Conservation (phyloP, 2,888 invertebrate genomes). For the Eupithecia tripunctaria region DNA sequence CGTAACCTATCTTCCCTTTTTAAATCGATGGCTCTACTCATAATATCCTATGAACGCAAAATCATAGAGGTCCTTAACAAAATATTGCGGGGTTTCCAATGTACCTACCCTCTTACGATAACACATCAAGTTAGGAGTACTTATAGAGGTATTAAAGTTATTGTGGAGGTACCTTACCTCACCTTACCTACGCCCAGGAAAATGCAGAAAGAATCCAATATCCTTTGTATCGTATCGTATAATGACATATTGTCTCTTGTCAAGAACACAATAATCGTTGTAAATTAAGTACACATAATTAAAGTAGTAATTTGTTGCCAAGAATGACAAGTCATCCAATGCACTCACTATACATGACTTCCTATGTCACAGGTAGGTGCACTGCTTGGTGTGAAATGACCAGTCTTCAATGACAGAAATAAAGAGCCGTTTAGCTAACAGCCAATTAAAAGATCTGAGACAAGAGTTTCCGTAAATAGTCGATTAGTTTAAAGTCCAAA, state of each 20-base stretch:
- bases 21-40: no score
- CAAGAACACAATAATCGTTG: neutral
- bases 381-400: neutral
- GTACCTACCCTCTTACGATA: no score
- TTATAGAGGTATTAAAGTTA: neutral
- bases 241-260: conserved; percentile 3
- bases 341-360: neutral
- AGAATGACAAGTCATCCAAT: neutral
- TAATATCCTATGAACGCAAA: no score
- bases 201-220: neutral
- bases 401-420: neutral
- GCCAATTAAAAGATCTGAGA: no score
- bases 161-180: neutral
- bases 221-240: neutral
- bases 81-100: no score
- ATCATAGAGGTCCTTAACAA: no score
- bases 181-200: neutral
- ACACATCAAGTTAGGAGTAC: no score
- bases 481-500: neutral
- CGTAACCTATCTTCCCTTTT: no score
- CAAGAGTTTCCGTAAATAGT: neutral
- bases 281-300: neutral
- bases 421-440: neutral
- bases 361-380: neutral
- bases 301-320: neutral